Evolutionary conservation across 2,113 vertebrate genomes (phyloP), one percentile per base, ranked within the genome.

Genomic region (Nothocercus julius): DNA sequence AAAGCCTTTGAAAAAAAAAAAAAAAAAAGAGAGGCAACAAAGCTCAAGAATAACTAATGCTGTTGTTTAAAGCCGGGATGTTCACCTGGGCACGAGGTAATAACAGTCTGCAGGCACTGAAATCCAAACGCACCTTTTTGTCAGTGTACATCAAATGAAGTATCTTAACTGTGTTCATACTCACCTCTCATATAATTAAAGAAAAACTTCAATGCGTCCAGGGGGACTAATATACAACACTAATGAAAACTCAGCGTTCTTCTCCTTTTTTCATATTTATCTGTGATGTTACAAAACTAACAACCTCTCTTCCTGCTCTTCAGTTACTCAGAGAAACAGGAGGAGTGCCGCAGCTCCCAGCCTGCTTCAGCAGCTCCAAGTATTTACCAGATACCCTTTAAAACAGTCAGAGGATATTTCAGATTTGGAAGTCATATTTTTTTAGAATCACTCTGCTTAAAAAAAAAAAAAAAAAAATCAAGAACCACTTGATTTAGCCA

Each of bases 61-160:
- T 96, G 61, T 94, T 95, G 95, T 97, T 97, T 93, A 75, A 95
- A 92, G 90, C 6, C 21, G 8, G 78, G 90, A 97, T 96, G 53
- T 62, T 97, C 95, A 94, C 85, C 76, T 92, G 81, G 56, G 86
- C 86, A 68, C 77, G 42, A 96, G 64, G 90, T 89, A 92, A 86
- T 95, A 88, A 67, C 4, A 42, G 61, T 89, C 84, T n/a, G 82
- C 74, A 84, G 94, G 78, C 83, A 96, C 76, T 32, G 9, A 93
- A 95, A 95, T 89, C 82, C 73, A 93, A 92, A 91, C 77, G 90
- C 53, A 53, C 51, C 32, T 89, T 97, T 87, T 96, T 96, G 95
- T 95, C 96, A 97, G 53, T 25, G 54, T 87, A 83, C 61, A 75
- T 56, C 81, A 91, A 90, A 72, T 77, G 82, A 97, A 96, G 96